These are phyloP conservation scores for Lasioglossum malachurum DNA, from an alignment of 2,888 invertebrate genomes.

Conservation along the genomic window DNA sequence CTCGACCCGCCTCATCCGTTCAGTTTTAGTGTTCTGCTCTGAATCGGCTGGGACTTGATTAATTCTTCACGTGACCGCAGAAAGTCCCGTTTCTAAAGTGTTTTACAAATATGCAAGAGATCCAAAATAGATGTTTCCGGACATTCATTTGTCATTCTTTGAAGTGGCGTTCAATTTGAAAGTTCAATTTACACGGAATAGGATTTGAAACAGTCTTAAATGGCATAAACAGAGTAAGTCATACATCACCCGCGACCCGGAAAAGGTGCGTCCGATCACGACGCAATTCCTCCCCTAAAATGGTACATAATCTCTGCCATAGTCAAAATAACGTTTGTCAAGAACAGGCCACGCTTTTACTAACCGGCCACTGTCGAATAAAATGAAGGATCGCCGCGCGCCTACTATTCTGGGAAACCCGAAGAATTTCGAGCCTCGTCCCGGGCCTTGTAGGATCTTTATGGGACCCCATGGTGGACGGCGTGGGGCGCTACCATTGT, in stretches of 20 bases:
- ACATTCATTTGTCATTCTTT: background rate
- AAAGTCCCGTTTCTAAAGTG: background rate
- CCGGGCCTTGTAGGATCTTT: conserved; percentile 60
- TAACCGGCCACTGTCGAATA: conserved; percentile 38
- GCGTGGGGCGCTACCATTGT: conserved; percentile 71
- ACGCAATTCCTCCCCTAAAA: conserved; percentile 12
- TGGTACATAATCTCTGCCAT: conserved; percentile 42
- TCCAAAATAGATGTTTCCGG: background rate
- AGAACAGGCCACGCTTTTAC: conserved; percentile 39
- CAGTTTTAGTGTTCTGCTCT: conserved; percentile 65
- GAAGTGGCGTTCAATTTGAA: background rate
- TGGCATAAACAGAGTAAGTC: background rate
- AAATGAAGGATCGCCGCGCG: conserved; percentile 61
- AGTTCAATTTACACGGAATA: background rate
- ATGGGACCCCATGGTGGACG: conserved; percentile 69
- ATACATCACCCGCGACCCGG: conserved; percentile 14
- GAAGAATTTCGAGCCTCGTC: conserved; percentile 65
- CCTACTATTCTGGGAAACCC: conserved; percentile 72
- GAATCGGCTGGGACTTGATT: conserved; percentile 1
- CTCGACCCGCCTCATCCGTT: conserved; percentile 78
- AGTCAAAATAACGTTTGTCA: conserved; percentile 44
- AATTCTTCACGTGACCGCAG: background rate
- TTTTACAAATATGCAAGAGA: background rate
- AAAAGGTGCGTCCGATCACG: conserved; percentile 29
- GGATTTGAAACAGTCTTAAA: background rate